Conservation (phyloP, 2,888 invertebrate species). For the Dorcus hopei region DNA sequence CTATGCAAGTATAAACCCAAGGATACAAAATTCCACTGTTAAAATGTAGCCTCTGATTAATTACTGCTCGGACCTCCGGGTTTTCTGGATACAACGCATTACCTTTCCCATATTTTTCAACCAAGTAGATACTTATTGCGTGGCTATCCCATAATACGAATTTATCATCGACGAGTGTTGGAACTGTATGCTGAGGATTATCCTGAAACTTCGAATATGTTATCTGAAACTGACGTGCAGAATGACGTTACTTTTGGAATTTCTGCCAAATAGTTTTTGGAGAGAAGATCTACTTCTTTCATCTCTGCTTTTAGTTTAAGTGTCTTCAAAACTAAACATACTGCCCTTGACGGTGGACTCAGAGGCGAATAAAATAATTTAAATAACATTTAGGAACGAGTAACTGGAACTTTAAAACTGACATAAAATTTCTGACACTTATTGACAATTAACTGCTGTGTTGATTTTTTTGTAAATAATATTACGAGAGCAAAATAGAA, state of each 20-base stretch:
- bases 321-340: slow-evolving; percentile 52
- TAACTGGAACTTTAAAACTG: too few species aligned
- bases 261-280: slow-evolving; percentile 44
- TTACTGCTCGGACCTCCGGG: slow-evolving; percentile 48
- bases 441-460: too few species aligned
- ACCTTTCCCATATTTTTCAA: slow-evolving; percentile 37
- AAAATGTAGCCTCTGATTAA: slow-evolving; percentile 56
- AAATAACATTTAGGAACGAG: slow-evolving; percentile 3
- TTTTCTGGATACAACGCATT: slow-evolving; percentile 57
- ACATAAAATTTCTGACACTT: too few species aligned
- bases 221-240: background rate
- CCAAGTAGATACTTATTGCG: slow-evolving; percentile 48
- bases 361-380: slow-evolving; percentile 37
- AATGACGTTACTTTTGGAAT: slow-evolving; percentile 45
- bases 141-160: slow-evolving; percentile 54
- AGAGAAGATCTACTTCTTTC: slow-evolving; percentile 49
- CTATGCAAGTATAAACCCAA: slow-evolving; percentile 48
- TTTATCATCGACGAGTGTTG: slow-evolving; percentile 57
- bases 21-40: slow-evolving; percentile 54
- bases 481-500: too few species aligned
- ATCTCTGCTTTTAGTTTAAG: slow-evolving; percentile 50
- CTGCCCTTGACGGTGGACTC: slow-evolving; percentile 57
- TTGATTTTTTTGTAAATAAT: too few species aligned
- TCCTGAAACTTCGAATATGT: slow-evolving; percentile 31
- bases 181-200: slow-evolving; percentile 58